Evolutionary conservation across 2,888 invertebrate species (phyloP).

Genomic region (Nephrotoma guestfalica): DNA sequence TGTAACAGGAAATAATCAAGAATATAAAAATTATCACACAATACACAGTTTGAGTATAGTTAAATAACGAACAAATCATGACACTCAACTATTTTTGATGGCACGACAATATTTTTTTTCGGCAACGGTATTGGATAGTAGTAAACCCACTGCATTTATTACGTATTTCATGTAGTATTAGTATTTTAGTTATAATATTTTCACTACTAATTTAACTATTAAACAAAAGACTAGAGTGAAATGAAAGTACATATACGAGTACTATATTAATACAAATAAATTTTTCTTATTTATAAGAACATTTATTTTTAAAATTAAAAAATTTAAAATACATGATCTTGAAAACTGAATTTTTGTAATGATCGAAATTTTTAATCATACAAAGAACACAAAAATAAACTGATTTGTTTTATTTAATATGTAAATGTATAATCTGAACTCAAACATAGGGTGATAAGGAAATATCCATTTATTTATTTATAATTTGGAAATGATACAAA

Average conservation of each 20-base stretch:
- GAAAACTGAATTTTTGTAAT: not conserved
- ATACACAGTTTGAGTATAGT: not conserved
- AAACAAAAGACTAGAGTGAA: not conserved
- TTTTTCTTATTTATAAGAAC: not conserved
- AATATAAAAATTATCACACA: not conserved
- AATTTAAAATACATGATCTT: not conserved
- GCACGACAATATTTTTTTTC: not conserved
- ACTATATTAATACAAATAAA: not conserved
- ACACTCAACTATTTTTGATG: not conserved
- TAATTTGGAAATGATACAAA: too few relatives aligned
- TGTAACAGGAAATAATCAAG: not conserved
- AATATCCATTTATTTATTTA: not conserved
- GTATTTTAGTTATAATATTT: not conserved
- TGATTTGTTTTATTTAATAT: not conserved
- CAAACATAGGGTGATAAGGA: not conserved
- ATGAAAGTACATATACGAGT: not conserved
- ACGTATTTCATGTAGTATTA: not conserved
- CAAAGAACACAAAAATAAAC: not conserved
- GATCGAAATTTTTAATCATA: not conserved
- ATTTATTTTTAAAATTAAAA: not conserved
- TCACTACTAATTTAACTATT: not conserved
- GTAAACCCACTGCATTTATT: not conserved
- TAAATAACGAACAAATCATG: not conserved
- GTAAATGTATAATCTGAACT: not conserved
- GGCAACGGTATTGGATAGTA: not conserved